These are phyloP conservation scores for Drosophila nigromelanica DNA, from an alignment of 1,140 invertebrate genomes.

Conservation along the genomic window DNA sequence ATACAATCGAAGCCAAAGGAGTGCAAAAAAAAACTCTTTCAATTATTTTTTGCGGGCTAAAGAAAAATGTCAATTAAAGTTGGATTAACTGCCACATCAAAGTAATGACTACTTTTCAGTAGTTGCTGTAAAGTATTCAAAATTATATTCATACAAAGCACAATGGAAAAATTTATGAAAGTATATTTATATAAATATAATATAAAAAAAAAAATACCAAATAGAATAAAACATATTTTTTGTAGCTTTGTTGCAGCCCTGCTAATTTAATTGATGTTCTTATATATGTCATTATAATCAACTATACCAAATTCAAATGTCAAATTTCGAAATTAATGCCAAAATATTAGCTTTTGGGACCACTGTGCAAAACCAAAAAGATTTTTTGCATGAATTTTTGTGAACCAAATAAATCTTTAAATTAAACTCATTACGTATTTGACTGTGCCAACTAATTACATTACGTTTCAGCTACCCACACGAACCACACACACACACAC, in stretches of 20 bases:
- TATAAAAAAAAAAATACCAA: too few relatives aligned
- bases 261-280: too few relatives aligned
- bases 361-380: too few relatives aligned
- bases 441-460: constrained; percentile 30
- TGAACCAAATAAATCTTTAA: constrained; percentile 40
- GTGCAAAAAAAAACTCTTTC: not conserved
- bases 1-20: not conserved
- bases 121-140: not conserved
- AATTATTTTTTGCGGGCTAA: constrained; percentile 30
- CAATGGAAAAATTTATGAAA: too few relatives aligned
- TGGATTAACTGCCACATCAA: constrained; percentile 3
- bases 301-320: too few relatives aligned
- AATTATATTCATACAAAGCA: not conserved
- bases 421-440: constrained; percentile 37
- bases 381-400: constrained; percentile 14
- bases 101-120: not conserved
- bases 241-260: too few relatives aligned
- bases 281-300: too few relatives aligned
- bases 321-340: too few relatives aligned
- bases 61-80: not conserved
- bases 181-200: too few relatives aligned
- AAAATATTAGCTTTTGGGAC: too few relatives aligned
- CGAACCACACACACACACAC: constrained; percentile 5
- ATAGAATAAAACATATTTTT: too few relatives aligned
- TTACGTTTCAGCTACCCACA: constrained; percentile 14